Conservation (phyloP, 2,888 invertebrate species). For the Halictus ligatus region DNA sequence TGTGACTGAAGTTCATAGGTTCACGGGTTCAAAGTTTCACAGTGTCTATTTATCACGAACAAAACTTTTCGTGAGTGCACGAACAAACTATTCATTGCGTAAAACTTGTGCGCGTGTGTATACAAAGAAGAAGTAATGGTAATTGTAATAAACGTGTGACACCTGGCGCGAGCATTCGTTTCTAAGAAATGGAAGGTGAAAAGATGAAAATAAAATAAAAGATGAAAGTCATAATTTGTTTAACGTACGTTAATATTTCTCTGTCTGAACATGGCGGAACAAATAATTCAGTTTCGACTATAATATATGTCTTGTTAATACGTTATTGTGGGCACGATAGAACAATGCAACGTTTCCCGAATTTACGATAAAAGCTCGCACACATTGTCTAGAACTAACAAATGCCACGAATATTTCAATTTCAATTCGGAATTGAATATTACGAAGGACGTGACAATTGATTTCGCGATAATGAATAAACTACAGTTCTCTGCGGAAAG, state of each 20-base stretch:
- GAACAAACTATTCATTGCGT: not conserved
- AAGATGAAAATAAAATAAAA: not conserved
- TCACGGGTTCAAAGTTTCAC: no score
- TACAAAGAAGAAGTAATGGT: not conserved
- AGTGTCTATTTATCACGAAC: no score
- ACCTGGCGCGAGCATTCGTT: no score
- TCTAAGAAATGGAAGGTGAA: not conserved
- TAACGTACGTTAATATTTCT: no score
- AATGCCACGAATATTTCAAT: not conserved
- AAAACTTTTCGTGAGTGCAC: no score
- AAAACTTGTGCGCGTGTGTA: not conserved
- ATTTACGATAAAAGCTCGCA: not conserved
- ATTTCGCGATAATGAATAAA: not conserved
- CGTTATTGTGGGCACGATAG: not conserved
- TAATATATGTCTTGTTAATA: not conserved
- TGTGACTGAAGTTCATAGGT: no score
- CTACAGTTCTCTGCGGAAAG: not conserved
- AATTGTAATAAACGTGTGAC: not conserved
- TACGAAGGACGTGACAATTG: not conserved
- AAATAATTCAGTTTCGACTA: no score
- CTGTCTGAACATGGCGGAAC: no score
- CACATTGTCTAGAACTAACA: not conserved
- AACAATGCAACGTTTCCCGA: not conserved
- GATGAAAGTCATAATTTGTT: no score
- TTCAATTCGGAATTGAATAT: not conserved